Evolutionary conservation across 1,140 invertebrate genomes (phyloP).

Genomic region (Phenacoccus solenopsis): DNA sequence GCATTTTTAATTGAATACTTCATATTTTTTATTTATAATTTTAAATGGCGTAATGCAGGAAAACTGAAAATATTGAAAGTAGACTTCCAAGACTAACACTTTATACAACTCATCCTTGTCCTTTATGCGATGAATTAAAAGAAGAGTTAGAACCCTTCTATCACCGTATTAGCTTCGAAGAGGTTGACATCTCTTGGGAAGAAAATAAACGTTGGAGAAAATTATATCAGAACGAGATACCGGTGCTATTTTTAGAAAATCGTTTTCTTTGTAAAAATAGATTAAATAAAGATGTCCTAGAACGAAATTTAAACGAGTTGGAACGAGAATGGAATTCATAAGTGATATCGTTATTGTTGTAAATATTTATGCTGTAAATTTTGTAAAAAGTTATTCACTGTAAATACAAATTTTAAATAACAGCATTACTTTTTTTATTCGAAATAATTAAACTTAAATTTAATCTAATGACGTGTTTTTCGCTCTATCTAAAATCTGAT

Average conservation of each 20-base stretch:
- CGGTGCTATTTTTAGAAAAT: conserved; percentile 71
- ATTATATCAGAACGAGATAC: conserved; percentile 73
- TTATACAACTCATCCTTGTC: conserved; percentile 68
- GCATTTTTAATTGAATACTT: neutral
- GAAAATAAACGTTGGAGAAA: conserved; percentile 57
- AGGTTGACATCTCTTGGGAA: conserved; percentile 58
- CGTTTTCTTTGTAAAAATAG: conserved; percentile 72
- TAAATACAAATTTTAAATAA: too few relatives aligned
- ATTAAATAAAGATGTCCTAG: conserved; percentile 44
- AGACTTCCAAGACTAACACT: conserved; percentile 48
- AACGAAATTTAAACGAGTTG: conserved; percentile 34
- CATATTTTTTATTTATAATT: neutral
- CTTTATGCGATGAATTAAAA: conserved; percentile 67
- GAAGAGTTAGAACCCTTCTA: conserved; percentile 48
- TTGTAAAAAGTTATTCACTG: too few relatives aligned
- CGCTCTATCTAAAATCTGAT: too few relatives aligned
- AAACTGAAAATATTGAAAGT: neutral
- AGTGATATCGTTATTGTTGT: neutral
- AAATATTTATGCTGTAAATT: too few relatives aligned
- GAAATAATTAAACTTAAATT: too few relatives aligned
- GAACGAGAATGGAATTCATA: conserved; percentile 5
- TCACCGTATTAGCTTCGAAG: conserved; percentile 46
- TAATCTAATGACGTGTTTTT: too few relatives aligned
- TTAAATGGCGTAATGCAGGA: neutral
- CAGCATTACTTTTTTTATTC: too few relatives aligned